phyloP scores from a whole-genome alignment of 53 echinoderm and acorn worm species.

The Holothuria scabra region DNA sequence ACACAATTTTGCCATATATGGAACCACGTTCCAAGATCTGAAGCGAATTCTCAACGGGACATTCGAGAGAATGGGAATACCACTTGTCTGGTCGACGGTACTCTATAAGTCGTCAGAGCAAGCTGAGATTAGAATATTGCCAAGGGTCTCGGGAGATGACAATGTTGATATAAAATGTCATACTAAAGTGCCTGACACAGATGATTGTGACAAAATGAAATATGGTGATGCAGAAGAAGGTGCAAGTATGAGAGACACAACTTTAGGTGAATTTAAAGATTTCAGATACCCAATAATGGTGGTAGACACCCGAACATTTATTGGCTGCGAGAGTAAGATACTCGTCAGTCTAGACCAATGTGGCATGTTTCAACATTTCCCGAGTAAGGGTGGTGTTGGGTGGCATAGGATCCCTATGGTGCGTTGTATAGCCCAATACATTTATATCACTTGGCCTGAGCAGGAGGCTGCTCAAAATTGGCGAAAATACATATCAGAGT shows the following conservation, averaged over 20 bases:
- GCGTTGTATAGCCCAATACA: constrained; percentile 40
- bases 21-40: constrained; percentile 12
- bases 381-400: constrained; percentile 18
- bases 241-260: too few species aligned
- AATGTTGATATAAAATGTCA: too few species aligned
- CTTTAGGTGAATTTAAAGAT: too few species aligned
- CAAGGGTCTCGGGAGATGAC: too few species aligned
- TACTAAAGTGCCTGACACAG: too few species aligned
- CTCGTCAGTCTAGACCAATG: constrained; percentile 27
- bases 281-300: not conserved
- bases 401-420: constrained; percentile 27
- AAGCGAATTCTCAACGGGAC: constrained; percentile 12
- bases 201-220: too few species aligned
- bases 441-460: constrained; percentile 36
- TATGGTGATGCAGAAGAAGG: too few species aligned
- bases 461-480: constrained; percentile 26
- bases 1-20: constrained; percentile 28
- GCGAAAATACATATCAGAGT: constrained; percentile 29
- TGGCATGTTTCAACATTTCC: constrained; percentile 34
- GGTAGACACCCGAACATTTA: constrained; percentile 30
- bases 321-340: constrained; percentile 38
- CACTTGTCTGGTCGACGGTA: constrained; percentile 24
- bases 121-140: too few species aligned
- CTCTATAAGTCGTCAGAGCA: constrained; percentile 1
- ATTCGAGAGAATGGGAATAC: not conserved